phyloP scores from a whole-genome alignment of 2,113 vertebrate genomes.

The Neotoma lepida region DNA sequence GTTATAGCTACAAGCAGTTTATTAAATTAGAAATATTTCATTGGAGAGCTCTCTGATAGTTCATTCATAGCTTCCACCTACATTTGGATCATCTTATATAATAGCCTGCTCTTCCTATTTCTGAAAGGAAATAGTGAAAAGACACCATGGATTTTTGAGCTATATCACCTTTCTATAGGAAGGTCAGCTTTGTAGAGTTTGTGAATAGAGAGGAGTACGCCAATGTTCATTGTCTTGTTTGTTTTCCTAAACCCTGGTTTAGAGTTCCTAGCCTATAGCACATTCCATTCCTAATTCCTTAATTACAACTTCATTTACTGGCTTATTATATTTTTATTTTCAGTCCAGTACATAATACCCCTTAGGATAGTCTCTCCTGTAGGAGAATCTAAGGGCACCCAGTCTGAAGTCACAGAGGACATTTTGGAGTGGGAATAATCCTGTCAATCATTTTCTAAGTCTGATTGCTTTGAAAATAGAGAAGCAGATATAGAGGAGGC shows the following conservation, averaged over 20 bases:
- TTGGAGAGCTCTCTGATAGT: neutral
- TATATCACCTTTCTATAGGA: constrained; percentile 17
- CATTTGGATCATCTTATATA: constrained; percentile 15
- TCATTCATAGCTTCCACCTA: neutral
- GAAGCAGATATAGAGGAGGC: neutral
- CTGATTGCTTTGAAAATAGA: constrained; percentile 13
- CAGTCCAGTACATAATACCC: neutral
- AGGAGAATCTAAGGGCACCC: neutral
- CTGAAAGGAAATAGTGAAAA: constrained; percentile 12
- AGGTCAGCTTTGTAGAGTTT: neutral
- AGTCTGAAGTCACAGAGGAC: neutral
- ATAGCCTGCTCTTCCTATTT: neutral
- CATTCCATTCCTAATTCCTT: neutral
- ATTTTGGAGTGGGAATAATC: neutral
- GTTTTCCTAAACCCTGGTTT: neutral
- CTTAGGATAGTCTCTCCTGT: neutral
- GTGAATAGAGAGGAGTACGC: neutral
- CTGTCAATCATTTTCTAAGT: neutral
- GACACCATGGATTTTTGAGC: neutral
- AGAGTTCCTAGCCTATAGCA: neutral
- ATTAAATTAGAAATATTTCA: neutral
- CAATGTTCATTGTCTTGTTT: neutral
- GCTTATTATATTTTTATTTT: constrained; percentile 22
- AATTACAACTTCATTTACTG: neutral
- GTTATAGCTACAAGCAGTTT: neutral